phyloP scores from a whole-genome alignment of 2,113 vertebrate species.

The Polypterus bichir region DNA sequence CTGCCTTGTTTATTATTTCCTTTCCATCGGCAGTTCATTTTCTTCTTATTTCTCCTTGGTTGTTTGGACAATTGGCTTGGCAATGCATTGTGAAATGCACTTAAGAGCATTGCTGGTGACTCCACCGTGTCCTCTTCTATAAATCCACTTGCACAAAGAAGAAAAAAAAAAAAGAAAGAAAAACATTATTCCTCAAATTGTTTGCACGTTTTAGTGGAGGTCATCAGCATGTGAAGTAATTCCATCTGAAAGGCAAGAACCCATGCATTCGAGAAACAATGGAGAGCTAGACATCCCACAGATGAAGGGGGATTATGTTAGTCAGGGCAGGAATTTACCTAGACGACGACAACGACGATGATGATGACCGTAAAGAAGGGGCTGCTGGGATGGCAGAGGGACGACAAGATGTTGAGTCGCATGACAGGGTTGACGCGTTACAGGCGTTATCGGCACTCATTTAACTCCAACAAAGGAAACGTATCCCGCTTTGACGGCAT shows the following conservation, averaged over 20 bases:
- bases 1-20: conserved; percentile 2
- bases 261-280: conserved; percentile 3
- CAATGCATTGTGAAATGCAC: conserved; percentile 16
- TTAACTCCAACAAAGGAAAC: too few species aligned
- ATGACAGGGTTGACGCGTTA: too few species aligned
- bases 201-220: not conserved
- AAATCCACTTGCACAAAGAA: conserved; percentile 1
- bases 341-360: too few species aligned
- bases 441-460: too few species aligned
- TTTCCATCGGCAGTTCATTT: not conserved
- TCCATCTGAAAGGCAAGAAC: conserved; percentile 6
- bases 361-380: too few species aligned
- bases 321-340: conserved; percentile 3
- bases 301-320: conserved; percentile 16
- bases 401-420: too few species aligned
- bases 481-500: too few species aligned
- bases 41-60: not conserved
- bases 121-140: not conserved
- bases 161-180: too few species aligned
- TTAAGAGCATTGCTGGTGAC: conserved; percentile 12
- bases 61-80: conserved; percentile 18
- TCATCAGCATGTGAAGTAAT: conserved; percentile 1
- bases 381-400: too few species aligned
- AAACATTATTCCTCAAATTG: not conserved
- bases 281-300: conserved; percentile 6